Evolutionary conservation across 2,113 vertebrate genomes (phyloP).

Genomic region (Sinocyclocheilus anshuiensis): DNA sequence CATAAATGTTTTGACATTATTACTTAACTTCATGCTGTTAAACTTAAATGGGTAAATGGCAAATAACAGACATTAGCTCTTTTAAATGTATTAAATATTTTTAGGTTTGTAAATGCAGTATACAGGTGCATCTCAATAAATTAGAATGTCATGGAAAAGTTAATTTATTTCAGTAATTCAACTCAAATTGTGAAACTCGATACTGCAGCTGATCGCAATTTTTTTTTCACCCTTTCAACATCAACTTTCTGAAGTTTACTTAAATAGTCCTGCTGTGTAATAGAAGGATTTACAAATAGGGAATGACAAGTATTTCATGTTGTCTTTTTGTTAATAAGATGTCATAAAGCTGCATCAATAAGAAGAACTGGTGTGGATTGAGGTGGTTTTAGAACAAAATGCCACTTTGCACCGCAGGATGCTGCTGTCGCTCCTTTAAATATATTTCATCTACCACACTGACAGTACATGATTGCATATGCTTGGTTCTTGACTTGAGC

Average conservation of each 20-base stretch:
- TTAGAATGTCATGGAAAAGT: too few species aligned
- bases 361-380: background rate
- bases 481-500: background rate
- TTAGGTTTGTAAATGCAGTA: background rate
- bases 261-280: background rate
- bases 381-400: background rate
- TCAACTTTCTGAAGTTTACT: background rate
- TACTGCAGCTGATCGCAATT: slow-evolving; percentile 1
- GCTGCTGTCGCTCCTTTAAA: background rate
- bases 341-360: background rate
- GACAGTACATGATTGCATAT: background rate
- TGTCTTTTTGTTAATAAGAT: background rate
- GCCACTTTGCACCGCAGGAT: background rate
- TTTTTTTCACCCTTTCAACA: background rate
- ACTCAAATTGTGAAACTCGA: too few species aligned
- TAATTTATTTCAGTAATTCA: too few species aligned
- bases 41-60: background rate
- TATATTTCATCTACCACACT: background rate
- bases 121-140: too few species aligned
- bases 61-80: background rate
- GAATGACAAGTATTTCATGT: background rate
- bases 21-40: background rate
- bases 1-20: background rate
- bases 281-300: background rate
- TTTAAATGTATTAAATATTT: background rate